A percentile compares a stretch with the other conserved stretches of the same genome.
Evolutionary conservation across 2,888 invertebrate species (phyloP).

Genomic region (Hydropsyche betteni): DNA sequence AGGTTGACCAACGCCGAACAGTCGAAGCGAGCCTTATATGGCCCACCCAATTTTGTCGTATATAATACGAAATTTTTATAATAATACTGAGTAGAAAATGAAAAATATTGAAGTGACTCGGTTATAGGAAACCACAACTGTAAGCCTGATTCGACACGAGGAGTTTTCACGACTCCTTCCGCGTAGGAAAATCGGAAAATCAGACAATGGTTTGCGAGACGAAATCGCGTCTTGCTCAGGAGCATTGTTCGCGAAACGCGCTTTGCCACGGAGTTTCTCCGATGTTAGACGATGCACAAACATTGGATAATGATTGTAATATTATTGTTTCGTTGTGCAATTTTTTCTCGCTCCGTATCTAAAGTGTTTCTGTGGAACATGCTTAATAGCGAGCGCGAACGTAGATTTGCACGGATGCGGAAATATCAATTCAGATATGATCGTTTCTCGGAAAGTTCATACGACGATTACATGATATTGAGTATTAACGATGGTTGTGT

Average conservation of each 20-base stretch:
- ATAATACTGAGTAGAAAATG: too few relatives aligned
- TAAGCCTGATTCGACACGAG: too few relatives aligned
- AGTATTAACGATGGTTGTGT: too few relatives aligned
- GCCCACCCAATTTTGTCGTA: neutral
- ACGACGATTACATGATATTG: too few relatives aligned
- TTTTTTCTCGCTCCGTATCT: constrained; percentile 17
- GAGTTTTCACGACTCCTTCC: too few relatives aligned
- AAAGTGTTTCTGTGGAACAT: neutral
- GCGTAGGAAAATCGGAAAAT: constrained; percentile 3
- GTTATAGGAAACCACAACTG: too few relatives aligned
- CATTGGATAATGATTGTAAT: constrained; percentile 25
- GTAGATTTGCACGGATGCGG: constrained; percentile 2
- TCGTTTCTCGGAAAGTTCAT: too few relatives aligned
- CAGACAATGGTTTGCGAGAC: constrained; percentile 13
- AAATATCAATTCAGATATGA: neutral
- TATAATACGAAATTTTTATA: neutral
- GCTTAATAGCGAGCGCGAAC: neutral
- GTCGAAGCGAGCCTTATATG: neutral
- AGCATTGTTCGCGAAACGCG: constrained; percentile 19
- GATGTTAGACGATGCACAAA: constrained; percentile 5
- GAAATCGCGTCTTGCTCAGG: constrained; percentile 8
- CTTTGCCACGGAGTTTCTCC: constrained; percentile 10
- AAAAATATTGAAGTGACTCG: too few relatives aligned
- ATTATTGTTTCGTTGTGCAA: constrained; percentile 22
- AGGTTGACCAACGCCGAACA: neutral